These are phyloP conservation scores for Zhengitettix transpicula DNA, from an alignment of 2,888 invertebrate species.

Conservation along the genomic window DNA sequence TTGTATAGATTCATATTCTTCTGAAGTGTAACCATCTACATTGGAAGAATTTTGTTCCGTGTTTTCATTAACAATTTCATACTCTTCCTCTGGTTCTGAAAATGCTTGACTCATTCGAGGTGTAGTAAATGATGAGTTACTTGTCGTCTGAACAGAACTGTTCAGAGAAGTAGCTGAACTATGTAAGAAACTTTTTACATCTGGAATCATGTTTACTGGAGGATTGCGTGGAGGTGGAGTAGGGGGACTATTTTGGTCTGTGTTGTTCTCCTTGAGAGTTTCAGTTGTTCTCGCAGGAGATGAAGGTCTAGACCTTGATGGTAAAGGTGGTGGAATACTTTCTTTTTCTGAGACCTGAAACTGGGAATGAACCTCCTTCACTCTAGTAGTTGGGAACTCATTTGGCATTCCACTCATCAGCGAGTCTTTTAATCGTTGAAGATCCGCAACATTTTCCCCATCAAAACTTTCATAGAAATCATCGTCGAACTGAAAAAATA, in stretches of 20 bases:
- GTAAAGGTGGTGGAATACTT: too few relatives aligned
- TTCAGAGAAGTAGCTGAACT: not conserved
- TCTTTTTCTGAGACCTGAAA: too few relatives aligned
- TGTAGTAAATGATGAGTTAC: not conserved
- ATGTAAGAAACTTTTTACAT: not conserved
- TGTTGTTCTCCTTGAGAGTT: too few relatives aligned
- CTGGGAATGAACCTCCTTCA: too few relatives aligned
- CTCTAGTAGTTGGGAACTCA: too few relatives aligned
- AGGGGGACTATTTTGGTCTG: not conserved
- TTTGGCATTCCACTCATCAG: too few relatives aligned
- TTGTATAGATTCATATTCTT: not conserved
- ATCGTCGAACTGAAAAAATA: not conserved
- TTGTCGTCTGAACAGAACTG: not conserved
- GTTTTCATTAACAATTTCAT: not conserved
- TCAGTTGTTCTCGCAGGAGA: too few relatives aligned
- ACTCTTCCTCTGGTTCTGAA: not conserved
- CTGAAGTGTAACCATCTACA: not conserved
- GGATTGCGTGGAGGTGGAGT: not conserved
- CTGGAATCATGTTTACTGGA: not conserved
- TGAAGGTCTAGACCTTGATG: too few relatives aligned
- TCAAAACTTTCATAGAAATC: not conserved
- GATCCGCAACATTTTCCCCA: not conserved
- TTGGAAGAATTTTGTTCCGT: not conserved
- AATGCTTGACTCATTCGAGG: not conserved
- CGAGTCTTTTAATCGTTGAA: not conserved